Conservation (phyloP, 1,140 invertebrate genomes). For the Scaptomyza hsui region DNA sequence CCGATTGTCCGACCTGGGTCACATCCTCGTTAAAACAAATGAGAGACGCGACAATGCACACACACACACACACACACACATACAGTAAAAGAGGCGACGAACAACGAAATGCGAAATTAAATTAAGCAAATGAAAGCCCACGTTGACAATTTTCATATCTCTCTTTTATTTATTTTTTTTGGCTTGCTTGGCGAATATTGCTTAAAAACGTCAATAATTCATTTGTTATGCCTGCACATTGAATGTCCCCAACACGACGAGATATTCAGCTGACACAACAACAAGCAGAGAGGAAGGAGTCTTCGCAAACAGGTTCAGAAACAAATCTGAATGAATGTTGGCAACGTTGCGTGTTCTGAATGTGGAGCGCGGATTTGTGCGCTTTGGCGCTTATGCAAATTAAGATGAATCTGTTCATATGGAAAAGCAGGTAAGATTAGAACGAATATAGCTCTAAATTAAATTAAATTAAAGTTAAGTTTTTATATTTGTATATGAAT, state of each 20-base stretch:
- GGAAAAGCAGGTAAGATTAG: not conserved
- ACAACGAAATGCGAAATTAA: conserved; percentile 69
- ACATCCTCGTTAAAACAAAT: conserved; percentile 81
- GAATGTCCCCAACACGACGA: conserved; percentile 71
- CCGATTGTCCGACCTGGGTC: conserved; percentile 31
- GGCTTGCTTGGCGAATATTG: conserved; percentile 73
- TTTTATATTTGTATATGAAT: no score
- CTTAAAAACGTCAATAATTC: conserved; percentile 84
- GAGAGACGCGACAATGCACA: conserved; percentile 49
- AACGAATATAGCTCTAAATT: not conserved
- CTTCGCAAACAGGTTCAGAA: conserved; percentile 4
- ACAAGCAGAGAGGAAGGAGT: not conserved
- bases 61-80: no score
- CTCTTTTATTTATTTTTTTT: not conserved
- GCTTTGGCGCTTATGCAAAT: conserved; percentile 70
- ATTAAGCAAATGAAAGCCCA: conserved; percentile 82
- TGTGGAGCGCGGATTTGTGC: conserved; percentile 73
- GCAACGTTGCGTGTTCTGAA: conserved; percentile 59
- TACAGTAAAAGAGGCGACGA: conserved; percentile 64
- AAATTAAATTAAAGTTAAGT: no score
- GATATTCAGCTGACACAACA: conserved; percentile 47
- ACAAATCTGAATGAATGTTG: not conserved
- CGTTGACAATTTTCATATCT: conserved; percentile 83
- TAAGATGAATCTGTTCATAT: conserved; percentile 55
- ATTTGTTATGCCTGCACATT: conserved; percentile 84